These are phyloP conservation scores for Amblyornis subalaris DNA, from an alignment of 2,113 vertebrate genomes.

Conservation along the genomic window DNA sequence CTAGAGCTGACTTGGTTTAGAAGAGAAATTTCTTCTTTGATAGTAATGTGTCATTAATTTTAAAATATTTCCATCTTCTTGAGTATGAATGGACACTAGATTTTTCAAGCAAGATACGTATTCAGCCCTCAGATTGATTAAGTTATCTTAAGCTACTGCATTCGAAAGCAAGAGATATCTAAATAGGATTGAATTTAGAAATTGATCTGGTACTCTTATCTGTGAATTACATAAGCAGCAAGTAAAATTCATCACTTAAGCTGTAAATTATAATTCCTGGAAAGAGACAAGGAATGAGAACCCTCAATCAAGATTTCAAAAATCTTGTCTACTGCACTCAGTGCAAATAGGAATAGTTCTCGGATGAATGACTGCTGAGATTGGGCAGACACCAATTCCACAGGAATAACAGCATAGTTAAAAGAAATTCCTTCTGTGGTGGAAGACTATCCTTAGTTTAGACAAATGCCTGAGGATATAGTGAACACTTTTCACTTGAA, in stretches of 20 bases:
- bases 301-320: not conserved
- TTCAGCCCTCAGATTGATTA: not conserved
- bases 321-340: not conserved
- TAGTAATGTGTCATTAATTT: not conserved
- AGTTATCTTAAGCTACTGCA: not conserved
- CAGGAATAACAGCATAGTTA: not conserved
- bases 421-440: not conserved
- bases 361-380: not conserved
- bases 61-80: not conserved
- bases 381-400: not conserved
- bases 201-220: not conserved
- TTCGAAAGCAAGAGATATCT: not conserved
- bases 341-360: not conserved
- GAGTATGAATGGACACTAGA: not conserved
- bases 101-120: not conserved
- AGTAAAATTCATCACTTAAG: not conserved
- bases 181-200: not conserved
- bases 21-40: not conserved
- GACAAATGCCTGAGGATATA: not conserved
- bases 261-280: not conserved
- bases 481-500: not conserved
- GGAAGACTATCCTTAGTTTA: not conserved
- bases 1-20: not conserved
- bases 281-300: not conserved
- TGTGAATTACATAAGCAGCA: not conserved